Base-by-base conservation (phyloP, 2,888 invertebrate species). In the Melanostoma mellinum region DNA sequence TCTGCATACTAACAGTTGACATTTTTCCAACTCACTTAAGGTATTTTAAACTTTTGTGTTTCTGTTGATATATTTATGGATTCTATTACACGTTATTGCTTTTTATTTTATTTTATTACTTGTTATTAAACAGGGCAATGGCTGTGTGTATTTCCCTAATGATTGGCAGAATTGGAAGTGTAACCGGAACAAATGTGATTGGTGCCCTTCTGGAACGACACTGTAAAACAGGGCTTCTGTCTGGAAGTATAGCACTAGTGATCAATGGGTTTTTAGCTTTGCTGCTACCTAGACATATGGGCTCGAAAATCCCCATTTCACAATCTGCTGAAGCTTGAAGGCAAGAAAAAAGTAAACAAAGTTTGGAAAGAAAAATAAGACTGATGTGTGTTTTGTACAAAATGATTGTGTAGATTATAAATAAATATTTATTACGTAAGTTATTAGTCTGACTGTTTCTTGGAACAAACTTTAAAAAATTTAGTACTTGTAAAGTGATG, bases 111-210 rank as follows among this genome's bases (percentile, higher is more conserved):
- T n/a, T n/a, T n/a, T n/a, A n/a, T n/a, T n/a, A n/a, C n/a, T n/a
- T n/a, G n/a, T n/a, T n/a, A n/a, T 4, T 67, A 79, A 85, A 42
- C 56, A 87, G 86, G 69, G 86, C 85, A 9, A 87, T 87, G 87
- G 87, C 87, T 32, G 85, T 86, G 50, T 87, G 87, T 32, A 87
- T 87, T 56, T 87, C 86, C 5, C 65, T 87, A 20, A 87, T 87
- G 87, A 30, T 85, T 33, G 87, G 86, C 40, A 86, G 87, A 4
- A 77, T 87, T 36, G 86, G 86, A 30, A 86, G 86, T 56, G 86
- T 87, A 5, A 36, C 75, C 0, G 87, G 86, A 0, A 86, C 82
- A n/a, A 84, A 85, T 81, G 67, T 86, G 5, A 53, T 87, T 58
- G 87, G 87, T 2, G 72, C 82, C 5, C 71, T 87, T 42, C 86